A percentile compares a stretch with the other conserved stretches of the same genome.
Evolutionary conservation across 2,113 vertebrate genomes (phyloP).

Genomic region (Neoarius graeffei): DNA sequence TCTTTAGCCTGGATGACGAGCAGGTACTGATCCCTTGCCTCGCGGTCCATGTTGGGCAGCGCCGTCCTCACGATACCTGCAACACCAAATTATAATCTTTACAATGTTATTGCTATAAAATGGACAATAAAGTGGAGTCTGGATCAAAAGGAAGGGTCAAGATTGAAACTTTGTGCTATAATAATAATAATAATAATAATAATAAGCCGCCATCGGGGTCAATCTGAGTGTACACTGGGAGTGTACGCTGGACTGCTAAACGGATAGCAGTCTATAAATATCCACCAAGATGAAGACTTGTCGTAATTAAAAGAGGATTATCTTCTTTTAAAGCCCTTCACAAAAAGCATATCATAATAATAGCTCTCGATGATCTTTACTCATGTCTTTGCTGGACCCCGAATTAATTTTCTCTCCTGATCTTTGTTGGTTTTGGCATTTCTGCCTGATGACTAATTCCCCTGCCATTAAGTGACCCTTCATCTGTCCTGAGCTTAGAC

Average conservation of each 20-base stretch:
- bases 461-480: constrained; percentile 46
- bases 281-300: neutral
- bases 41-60: constrained; percentile 87
- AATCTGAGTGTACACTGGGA: no score
- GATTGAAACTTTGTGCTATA: neutral
- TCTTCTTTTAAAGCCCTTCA: constrained; percentile 34
- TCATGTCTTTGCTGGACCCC: constrained; percentile 20
- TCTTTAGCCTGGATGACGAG: constrained; percentile 89
- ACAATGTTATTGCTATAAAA: neutral
- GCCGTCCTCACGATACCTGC: constrained; percentile 87
- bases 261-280: neutral
- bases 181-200: neutral
- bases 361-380: constrained; percentile 40
- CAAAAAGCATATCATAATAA: constrained; percentile 37
- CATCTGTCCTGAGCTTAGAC: constrained; percentile 20
- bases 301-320: constrained; percentile 50
- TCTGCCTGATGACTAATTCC: constrained; percentile 35
- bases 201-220: neutral
- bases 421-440: constrained; percentile 46
- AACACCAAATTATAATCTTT: constrained; percentile 25
- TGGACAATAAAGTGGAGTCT: neutral
- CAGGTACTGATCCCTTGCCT: constrained; percentile 86
- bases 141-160: neutral
- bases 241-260: constrained; percentile 12
- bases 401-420: constrained; percentile 43